A percentile compares a stretch with the other conserved stretches of the same genome.
These are phyloP conservation scores for Sarcoramphus papa DNA, from an alignment of 2,797 vertebrate species.

Conservation along the genomic window DNA sequence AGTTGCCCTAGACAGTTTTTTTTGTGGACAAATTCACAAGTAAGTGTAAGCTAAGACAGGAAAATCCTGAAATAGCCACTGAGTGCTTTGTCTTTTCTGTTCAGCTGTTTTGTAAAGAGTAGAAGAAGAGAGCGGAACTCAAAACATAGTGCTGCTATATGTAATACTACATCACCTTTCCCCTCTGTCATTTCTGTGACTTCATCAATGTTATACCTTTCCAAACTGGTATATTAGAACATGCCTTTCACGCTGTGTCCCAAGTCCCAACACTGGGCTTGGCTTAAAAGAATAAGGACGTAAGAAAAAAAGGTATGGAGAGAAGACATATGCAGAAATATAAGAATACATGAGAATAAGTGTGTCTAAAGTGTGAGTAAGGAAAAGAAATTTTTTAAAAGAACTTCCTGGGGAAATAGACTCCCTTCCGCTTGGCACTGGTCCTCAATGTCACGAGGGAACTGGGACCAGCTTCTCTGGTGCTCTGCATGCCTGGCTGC, in stretches of 20 bases:
- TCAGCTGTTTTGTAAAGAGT: not conserved
- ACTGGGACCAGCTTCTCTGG: not conserved
- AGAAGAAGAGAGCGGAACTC: not conserved
- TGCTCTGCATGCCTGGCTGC: not conserved
- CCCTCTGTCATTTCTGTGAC: not conserved
- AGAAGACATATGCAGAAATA: not conserved
- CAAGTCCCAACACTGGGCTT: not conserved
- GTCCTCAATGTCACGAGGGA: not conserved
- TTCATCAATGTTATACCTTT: not conserved
- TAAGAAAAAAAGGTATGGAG: not conserved
- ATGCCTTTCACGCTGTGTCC: rapidly evolving
- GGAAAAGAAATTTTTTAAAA: conserved; percentile 23
- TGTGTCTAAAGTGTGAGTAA: conserved; percentile 1
- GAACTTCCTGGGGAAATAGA: conserved; percentile 35
- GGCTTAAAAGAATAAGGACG: not conserved
- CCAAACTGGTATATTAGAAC: not conserved
- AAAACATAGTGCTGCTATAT: not conserved
- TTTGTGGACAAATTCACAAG: not conserved
- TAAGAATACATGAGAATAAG: not conserved
- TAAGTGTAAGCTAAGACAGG: not conserved
- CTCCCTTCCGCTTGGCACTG: conserved; percentile 2
- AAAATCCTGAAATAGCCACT: not conserved
- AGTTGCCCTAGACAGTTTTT: not conserved
- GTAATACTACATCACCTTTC: not conserved
- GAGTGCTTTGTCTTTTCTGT: not conserved